Evolutionary conservation across 2,113 vertebrate genomes (phyloP).

Genomic region (Pseudorectes ferrugineus): DNA sequence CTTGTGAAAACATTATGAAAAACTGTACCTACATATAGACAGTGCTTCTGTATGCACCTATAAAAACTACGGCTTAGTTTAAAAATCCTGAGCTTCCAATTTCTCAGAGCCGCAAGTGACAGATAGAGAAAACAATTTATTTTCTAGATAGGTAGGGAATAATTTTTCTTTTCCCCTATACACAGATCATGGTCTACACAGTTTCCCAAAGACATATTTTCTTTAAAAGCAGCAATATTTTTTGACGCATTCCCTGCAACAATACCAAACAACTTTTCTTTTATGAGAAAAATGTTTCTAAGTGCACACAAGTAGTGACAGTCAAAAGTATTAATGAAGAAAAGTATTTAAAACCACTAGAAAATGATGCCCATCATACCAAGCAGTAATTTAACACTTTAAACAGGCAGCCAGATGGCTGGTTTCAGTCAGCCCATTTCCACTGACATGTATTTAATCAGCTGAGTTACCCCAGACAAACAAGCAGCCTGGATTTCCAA

Average conservation of each 20-base stretch:
- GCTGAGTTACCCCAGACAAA: neutral
- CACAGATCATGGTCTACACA: neutral
- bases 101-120: neutral
- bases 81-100: neutral
- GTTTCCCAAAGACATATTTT: neutral
- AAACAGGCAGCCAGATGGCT: neutral
- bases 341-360: neutral
- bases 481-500: neutral
- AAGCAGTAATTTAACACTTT: neutral
- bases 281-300: neutral
- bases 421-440: neutral
- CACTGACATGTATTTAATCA: neutral
- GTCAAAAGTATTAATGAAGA: neutral
- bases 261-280: neutral
- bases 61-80: neutral
- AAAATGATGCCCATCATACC: neutral
- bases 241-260: neutral
- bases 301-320: neutral
- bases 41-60: neutral
- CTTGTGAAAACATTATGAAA: neutral
- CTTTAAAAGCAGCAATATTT: neutral
- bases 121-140: neutral
- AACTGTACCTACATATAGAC: neutral
- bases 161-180: neutral
- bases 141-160: neutral